A percentile compares a stretch with the other conserved stretches of the same genome.
Conservation (phyloP, 2,113 vertebrate species). For the Microcebus ravelobensis region DNA sequence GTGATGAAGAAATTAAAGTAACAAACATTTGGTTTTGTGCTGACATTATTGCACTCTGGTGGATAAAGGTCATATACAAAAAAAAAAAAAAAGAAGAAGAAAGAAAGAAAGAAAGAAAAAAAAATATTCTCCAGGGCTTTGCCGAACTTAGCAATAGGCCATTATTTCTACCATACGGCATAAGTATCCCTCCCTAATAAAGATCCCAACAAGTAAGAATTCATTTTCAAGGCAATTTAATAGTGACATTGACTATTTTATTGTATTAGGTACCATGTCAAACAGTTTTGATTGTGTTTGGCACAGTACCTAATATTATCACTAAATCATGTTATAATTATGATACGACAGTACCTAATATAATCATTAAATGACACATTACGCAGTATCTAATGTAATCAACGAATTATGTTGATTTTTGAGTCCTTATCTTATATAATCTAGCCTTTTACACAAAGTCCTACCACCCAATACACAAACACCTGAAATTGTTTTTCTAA, state of each 20-base stretch:
- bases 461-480: not conserved
- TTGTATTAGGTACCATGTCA: not conserved
- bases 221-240: constrained; percentile 46
- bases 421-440: not conserved
- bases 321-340: not conserved
- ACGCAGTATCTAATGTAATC: not conserved
- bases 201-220: constrained; percentile 4
- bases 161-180: not conserved
- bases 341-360: not conserved
- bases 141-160: not conserved
- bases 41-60: too few species aligned
- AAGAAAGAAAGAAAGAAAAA: constrained; percentile 10
- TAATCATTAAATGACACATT: not conserved
- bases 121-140: constrained; percentile 21
- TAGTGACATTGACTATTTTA: not conserved
- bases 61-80: too few species aligned
- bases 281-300: not conserved
- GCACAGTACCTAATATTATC: not conserved
- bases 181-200: constrained; percentile 1
- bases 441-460: not conserved
- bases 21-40: too few species aligned
- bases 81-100: not conserved
- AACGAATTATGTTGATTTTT: not conserved
- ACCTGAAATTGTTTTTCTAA: not conserved
- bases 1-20: too few species aligned